Conservation (phyloP, 2,113 vertebrate genomes). For the Australoheros scitulus region DNA sequence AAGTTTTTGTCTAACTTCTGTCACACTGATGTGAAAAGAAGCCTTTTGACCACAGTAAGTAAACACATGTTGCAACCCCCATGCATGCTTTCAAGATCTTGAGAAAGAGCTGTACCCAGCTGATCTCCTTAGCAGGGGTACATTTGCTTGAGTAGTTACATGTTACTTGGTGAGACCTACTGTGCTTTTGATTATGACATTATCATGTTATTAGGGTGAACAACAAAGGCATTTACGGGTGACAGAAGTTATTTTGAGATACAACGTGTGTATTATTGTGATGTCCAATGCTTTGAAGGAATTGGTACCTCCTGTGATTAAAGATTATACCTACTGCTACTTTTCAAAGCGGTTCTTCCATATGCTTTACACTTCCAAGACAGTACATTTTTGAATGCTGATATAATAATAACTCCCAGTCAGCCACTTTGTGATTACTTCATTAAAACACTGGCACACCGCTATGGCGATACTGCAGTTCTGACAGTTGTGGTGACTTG, state of each 20-base stretch:
- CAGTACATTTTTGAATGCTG: not conserved
- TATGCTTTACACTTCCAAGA: no score
- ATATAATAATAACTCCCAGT: not conserved
- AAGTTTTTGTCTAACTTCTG: not conserved
- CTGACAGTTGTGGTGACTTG: not conserved
- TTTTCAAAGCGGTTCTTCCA: no score
- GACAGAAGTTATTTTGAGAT: not conserved
- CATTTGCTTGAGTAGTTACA: not conserved
- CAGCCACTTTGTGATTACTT: not conserved
- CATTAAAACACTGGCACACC: not conserved
- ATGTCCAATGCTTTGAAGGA: not conserved
- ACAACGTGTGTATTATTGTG: not conserved
- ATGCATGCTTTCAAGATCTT: not conserved
- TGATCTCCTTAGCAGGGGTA: not conserved
- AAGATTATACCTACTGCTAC: not conserved
- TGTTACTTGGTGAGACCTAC: not conserved
- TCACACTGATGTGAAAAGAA: not conserved
- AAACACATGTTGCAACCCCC: not conserved
- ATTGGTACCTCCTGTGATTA: not conserved
- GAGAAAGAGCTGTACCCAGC: not conserved
- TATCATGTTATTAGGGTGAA: not conserved
- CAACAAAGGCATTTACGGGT: not conserved
- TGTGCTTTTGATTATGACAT: not conserved
- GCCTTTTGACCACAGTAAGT: not conserved
- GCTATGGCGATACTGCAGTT: not conserved